Percentiles rank a stretch among this genome's conserved stretches.
These are phyloP conservation scores for Laspeyria flexula DNA, from an alignment of 2,888 invertebrate genomes.

Conservation along the genomic window DNA sequence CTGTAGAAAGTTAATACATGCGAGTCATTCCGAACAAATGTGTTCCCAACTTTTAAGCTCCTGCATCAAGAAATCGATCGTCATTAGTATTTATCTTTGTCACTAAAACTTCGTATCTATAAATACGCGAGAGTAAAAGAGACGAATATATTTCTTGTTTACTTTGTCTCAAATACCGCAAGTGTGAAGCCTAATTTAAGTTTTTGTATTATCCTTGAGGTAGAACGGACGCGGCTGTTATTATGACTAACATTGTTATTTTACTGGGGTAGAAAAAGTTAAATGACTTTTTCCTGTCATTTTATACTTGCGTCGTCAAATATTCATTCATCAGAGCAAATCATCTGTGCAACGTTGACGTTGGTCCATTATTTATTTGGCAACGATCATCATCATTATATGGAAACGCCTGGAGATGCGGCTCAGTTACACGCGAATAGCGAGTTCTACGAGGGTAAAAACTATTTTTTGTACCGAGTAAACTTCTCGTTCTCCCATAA, in stretches of 20 bases:
- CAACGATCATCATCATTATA: constrained; percentile 72
- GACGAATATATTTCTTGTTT: too few species aligned
- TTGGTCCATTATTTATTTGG: constrained; percentile 75
- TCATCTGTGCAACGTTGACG: constrained; percentile 52
- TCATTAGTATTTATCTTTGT: not conserved
- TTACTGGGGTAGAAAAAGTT: not conserved
- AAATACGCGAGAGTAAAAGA: too few species aligned
- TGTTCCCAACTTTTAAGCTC: not conserved
- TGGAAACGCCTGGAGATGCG: constrained; percentile 42
- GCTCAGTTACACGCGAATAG: constrained; percentile 26
- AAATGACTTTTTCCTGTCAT: constrained; percentile 35
- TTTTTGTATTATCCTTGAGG: not conserved
- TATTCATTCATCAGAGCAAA: constrained; percentile 73
- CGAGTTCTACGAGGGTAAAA: constrained; percentile 5
- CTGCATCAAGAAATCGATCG: too few species aligned
- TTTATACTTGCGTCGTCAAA: constrained; percentile 45
- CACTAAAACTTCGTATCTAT: not conserved
- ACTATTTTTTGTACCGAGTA: too few species aligned
- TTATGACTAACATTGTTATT: not conserved
- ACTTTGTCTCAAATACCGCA: not conserved
- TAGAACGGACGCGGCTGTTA: not conserved
- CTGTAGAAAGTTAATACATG: not conserved
- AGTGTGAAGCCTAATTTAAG: not conserved
- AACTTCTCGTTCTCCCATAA: too few species aligned
- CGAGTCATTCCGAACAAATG: not conserved